Conservation (phyloP, 2,113 vertebrate genomes). For the western clawed frog (Xenopus tropicalis) region DNA sequence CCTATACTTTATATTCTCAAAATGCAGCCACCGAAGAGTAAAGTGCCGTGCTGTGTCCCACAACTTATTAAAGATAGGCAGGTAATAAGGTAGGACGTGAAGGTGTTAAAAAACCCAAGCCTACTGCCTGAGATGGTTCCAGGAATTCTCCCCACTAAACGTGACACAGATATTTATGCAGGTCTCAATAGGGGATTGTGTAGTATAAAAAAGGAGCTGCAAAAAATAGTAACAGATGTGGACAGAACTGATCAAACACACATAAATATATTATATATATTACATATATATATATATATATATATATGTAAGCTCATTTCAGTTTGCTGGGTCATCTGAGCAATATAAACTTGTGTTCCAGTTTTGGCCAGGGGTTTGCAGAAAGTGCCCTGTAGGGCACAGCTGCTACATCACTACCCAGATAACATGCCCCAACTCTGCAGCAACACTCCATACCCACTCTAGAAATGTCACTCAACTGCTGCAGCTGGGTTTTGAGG, state of each 20-base stretch:
- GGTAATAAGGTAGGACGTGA: no score
- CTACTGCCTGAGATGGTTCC: constrained; percentile 23
- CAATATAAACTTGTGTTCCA: constrained; percentile 22
- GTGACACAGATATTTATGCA: constrained; percentile 16
- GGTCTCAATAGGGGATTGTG: constrained; percentile 34
- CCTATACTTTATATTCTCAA: no score
- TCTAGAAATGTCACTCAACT: no score
- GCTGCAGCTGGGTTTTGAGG: no score
- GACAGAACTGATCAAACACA: constrained; percentile 26
- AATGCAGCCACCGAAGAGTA: background rate
- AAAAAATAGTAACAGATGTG: constrained; percentile 31
- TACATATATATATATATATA: background rate
- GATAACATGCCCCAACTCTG: no score
- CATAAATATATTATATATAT: background rate
- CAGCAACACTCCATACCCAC: no score
- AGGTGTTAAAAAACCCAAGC: no score
- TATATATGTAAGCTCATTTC: background rate
- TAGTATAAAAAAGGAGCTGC: background rate
- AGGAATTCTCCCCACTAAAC: constrained; percentile 7
- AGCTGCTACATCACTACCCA: no score
- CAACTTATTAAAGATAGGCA: no score
- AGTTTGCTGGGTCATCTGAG: background rate
- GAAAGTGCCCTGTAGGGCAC: constrained; percentile 3
- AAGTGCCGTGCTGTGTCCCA: no score
- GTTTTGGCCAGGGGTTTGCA: constrained; percentile 13